Evolutionary conservation across 2,797 vertebrate species (phyloP).

Genomic region (Thamnophis elegans): DNA sequence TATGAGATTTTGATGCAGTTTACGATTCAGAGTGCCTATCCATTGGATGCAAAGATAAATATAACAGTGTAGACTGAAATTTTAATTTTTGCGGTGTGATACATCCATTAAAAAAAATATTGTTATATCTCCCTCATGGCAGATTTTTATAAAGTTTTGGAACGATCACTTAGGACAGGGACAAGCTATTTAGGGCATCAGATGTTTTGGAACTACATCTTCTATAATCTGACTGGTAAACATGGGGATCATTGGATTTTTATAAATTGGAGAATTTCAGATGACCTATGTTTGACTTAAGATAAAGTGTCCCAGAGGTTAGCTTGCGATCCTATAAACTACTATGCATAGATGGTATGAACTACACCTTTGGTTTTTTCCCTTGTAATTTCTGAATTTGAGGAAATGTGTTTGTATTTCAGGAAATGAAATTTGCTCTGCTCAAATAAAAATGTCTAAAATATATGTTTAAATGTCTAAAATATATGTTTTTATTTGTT

Average conservation of each 20-base stretch:
- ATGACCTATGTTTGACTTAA: not conserved
- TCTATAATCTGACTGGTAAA: not conserved
- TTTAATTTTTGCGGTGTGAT: not conserved
- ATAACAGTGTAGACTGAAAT: not conserved
- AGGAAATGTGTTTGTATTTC: not conserved
- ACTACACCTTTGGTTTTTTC: not conserved
- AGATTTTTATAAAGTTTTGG: not conserved
- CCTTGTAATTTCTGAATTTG: not conserved
- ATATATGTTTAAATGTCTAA: not conserved
- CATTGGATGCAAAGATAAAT: not conserved
- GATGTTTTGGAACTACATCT: not conserved
- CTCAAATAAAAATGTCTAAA: not conserved
- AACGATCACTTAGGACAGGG: not conserved
- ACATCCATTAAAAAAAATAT: not conserved
- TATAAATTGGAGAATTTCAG: not conserved
- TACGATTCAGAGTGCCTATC: not conserved
- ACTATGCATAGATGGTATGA: not conserved
- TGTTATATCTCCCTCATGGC: not conserved
- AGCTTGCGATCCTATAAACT: not conserved
- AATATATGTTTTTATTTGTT: not conserved
- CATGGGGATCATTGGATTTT: not conserved
- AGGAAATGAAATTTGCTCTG: not conserved
- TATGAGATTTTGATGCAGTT: not conserved
- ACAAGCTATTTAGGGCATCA: not conserved
- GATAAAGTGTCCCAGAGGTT: not conserved